A percentile compares a stretch with the other conserved stretches of the same genome.
These are phyloP conservation scores for Paragorgia papillata DNA, from an alignment of 92 coral and sea anemone species.

Conservation along the genomic window DNA sequence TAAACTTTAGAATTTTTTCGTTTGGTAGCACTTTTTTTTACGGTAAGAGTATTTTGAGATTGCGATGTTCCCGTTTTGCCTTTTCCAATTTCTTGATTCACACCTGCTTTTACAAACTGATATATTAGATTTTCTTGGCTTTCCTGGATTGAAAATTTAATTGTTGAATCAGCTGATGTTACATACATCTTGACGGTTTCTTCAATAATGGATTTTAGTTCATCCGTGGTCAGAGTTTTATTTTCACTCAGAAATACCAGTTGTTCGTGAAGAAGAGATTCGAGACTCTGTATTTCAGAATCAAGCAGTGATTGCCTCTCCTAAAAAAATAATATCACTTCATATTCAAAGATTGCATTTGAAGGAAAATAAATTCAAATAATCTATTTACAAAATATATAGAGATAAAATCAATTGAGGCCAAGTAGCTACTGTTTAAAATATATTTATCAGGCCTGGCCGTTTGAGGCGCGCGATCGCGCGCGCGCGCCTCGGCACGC, in stretches of 20 bases:
- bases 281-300: slow-evolving; percentile 16
- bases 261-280: slow-evolving; percentile 7
- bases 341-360: background rate
- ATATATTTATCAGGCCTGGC: no score
- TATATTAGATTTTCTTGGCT: slow-evolving; percentile 27
- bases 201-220: slow-evolving; percentile 21
- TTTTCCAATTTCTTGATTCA: background rate
- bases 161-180: slow-evolving; percentile 2
- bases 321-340: background rate
- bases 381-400: no score
- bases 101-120: slow-evolving; percentile 4
- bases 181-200: slow-evolving; percentile 24
- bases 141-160: slow-evolving; percentile 14
- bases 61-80: background rate
- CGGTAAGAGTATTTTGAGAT: background rate
- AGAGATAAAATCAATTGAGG: no score
- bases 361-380: no score
- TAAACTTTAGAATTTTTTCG: background rate
- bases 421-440: no score
- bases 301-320: slow-evolving; percentile 9
- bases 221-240: slow-evolving; percentile 8
- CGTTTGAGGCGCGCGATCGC: no score
- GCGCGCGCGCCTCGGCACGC: no score
- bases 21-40: slow-evolving; percentile 1
- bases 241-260: slow-evolving; percentile 5